Percentiles rank a stretch among this genome's conserved stretches.
Evolutionary conservation across 2,113 vertebrate species (phyloP).

Genomic region (Bubalus kerabau): DNA sequence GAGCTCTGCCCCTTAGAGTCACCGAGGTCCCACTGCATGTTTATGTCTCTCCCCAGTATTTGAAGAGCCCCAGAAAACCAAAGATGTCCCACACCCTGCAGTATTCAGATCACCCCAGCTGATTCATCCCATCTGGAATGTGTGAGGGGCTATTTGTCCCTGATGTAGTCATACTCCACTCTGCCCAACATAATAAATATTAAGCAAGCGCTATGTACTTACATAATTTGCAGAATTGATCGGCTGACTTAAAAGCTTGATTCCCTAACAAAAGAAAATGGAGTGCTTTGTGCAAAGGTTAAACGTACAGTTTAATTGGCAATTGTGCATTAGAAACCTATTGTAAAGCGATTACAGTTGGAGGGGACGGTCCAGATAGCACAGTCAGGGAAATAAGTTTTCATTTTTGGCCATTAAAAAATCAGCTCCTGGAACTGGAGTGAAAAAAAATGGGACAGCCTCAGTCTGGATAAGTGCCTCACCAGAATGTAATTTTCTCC

Average conservation of each 20-base stretch:
- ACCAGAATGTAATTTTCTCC: background rate
- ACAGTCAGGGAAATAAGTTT: constrained; percentile 26
- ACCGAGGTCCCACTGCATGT: background rate
- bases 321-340: constrained; percentile 37
- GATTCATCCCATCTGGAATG: background rate
- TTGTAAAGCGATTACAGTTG: background rate
- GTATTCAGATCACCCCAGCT: rapidly evolving
- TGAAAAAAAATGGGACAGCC: background rate
- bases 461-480: background rate
- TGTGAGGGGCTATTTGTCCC: background rate
- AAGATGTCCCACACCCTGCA: background rate
- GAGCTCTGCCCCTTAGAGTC: background rate
- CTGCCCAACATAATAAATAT: constrained; percentile 38
- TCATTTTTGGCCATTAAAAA: constrained; percentile 41
- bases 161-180: background rate
- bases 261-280: constrained; percentile 66
- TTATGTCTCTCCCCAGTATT: background rate
- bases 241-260: constrained; percentile 57
- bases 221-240: constrained; percentile 70
- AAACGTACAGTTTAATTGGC: constrained; percentile 66
- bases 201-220: constrained; percentile 49
- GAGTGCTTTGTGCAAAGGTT: constrained; percentile 69
- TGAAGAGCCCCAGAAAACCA: background rate
- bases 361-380: background rate
- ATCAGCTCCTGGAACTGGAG: background rate